Base-by-base conservation (phyloP, 2,888 invertebrate genomes). In the Ichneumoninae sp. region DNA sequence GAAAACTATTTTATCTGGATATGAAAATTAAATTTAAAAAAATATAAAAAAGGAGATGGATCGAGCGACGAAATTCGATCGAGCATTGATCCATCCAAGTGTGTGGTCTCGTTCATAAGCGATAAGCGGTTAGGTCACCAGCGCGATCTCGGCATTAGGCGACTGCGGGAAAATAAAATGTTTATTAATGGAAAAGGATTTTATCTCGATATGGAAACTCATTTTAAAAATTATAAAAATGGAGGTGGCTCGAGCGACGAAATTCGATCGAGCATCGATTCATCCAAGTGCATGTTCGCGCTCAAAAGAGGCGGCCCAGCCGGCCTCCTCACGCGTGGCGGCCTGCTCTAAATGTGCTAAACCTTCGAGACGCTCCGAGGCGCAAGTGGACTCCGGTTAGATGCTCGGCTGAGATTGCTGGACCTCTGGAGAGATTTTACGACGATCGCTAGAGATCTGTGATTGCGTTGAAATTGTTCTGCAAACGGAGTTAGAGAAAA, bases 281-380 rank as follows among this genome's bases (percentile, higher is more conserved):
- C 47, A 26, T 22, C 22, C 57, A 62, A 70, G 33, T 71, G 10
- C 22, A 5, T 57, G 10, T 16, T 8, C 3, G 40, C 54, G 16
- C 3, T 57, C 50, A 26, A 2, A 19, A 57, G 68, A 54, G n/a
- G 5, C 40, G 40, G 40, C 65, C 40, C n/a, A 40, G 40, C 54
- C 30, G 52, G 57, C n/a, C 54, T 76, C 57, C 76, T 76, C 68
- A 76, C 76, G 76, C 69, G 78, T 33, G 62, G 50, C 78, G 50
- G 6, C 57, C 47, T 36, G 78, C 69, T 78, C 78, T 16, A 69
- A 60, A 77, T 68, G 68, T 68, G 36, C 60, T 30, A 44, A 70
- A 78, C 77, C 60, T 77, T 77, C 77, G 57, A 30, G 69, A 69
- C 69, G 77, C 77, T 77, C 60, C 77, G 69, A 1, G 19, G 66